Percentiles rank a stretch among this genome's conserved stretches.
Evolutionary conservation across 2,113 vertebrate genomes (phyloP).

Genomic region (Cyphotilapia sp.): DNA sequence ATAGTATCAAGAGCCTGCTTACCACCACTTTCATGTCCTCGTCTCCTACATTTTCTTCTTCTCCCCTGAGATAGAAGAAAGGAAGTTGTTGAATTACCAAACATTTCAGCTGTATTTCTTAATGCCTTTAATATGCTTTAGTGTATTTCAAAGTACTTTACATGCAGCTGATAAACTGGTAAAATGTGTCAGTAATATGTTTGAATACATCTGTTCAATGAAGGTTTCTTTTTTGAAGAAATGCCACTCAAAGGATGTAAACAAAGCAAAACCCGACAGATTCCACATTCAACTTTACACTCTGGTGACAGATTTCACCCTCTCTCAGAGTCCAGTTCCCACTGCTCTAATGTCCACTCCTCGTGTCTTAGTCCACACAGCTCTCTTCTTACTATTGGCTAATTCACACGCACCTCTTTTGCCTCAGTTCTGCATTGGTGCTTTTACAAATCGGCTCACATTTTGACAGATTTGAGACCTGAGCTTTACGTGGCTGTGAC

Average conservation of each 20-base stretch:
- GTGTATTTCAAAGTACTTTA: neutral
- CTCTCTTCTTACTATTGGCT: neutral
- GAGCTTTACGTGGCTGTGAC: neutral
- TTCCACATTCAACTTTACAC: neutral
- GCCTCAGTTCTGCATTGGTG: neutral
- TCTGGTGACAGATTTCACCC: neutral
- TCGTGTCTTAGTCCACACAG: neutral
- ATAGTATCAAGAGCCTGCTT: neutral
- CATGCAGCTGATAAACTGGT: neutral
- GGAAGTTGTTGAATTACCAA: neutral
- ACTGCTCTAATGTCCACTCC: neutral
- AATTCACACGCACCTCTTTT: neutral
- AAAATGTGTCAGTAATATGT: neutral
- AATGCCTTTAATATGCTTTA: neutral
- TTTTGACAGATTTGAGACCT: neutral
- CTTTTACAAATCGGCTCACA: neutral
- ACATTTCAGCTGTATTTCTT: neutral
- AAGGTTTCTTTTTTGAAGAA: neutral
- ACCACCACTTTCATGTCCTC: constrained; percentile 67
- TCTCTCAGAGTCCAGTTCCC: neutral
- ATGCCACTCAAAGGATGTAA: neutral
- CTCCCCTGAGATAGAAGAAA: neutral
- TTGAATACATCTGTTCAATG: neutral
- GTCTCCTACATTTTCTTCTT: neutral
- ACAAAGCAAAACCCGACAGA: neutral